Evolutionary conservation across 2,797 vertebrate genomes (phyloP), one percentile per base, ranked within the genome.

Genomic region (Aplochiton taeniatus): DNA sequence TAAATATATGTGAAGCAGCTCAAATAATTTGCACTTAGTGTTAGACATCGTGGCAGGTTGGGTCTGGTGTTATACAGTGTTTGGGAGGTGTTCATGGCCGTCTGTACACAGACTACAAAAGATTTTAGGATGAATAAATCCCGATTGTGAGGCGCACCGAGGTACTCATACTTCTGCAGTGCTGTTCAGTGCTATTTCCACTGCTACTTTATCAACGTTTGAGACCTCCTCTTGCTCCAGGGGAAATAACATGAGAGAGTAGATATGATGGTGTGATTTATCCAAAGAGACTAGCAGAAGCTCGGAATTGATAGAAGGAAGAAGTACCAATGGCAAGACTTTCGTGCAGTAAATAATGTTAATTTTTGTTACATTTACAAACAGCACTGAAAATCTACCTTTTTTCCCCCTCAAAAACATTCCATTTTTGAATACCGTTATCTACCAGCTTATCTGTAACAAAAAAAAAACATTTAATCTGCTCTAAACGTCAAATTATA

Each of bases 231-330:
- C 14, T 8, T 46, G 17, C 45, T 17, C 17, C 9, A 31, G 49
- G 50, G 45, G 1, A 17, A 16, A 17, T 17, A 18, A 17, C 16
- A 49, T 44, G 9, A 16, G 17, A 20, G 45, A 18, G 45, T 8
- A 18, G 17, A 60, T 2, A 5, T 5, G 17, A 8, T 45, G 55
- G 14, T 14, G n/a, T 58, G 6, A 11, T 58, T 11, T 42, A 58
- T 58, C 8, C 20, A 8, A 61, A 19, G 12, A 61, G 14, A 60
- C 59, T 47, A 52, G 47, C 47, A 61, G 45, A 10, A 43, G 42
- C 65, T 71, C 18, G 14, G 19, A 61, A 58, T 61, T 64, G 64
- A 58, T 58, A 44, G 63, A 51, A 56, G 58, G 11, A 31, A 49
- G 50, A 70, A 64, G 49, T 57, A 49, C 58, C 57, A 20, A 31